Base-by-base conservation (phyloP, 2,113 vertebrate genomes). In the Pelmatolapia mariae region DNA sequence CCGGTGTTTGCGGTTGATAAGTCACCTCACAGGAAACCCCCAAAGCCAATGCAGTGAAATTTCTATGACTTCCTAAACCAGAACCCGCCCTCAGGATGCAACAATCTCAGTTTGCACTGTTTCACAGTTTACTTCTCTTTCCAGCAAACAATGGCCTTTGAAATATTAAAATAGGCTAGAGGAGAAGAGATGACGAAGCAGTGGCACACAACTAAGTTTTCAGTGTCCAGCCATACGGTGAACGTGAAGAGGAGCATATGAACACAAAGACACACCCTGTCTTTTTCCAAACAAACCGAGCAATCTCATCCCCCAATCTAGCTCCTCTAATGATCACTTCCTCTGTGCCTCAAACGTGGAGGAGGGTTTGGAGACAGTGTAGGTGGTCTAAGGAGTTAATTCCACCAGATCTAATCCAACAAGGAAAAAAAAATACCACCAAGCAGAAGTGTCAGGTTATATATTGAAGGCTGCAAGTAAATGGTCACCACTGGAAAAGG, bases 81-180 rank as follows among this genome's bases (percentile, higher is more conserved):
- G 78, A 93, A 92, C 89, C 92, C 94, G 91, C 95, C 96, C 94
- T 94, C 94, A 95, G 96, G 95, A 96, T 94, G 93, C 84, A 91
- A 87, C 87, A 89, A 91, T 91, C 90, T 89, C 87, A 84, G 90
- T 86, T 85, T 86, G 88, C 50, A 94, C 96, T 96, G 95, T 95
- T 96, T 94, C 85, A 89, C 83, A 79, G 73, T 87, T 91, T 84
- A 94, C 89, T 57, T 86, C 82, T 91, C 59, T 83, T 88, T 92
- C 71, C 76, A 85, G 89, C 38, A 93, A 89, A 89, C 82, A 52
- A 54, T n/a, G 53, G 29, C 12, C 19, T 45, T 6, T 82, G 54
- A 47, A 47, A 59, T 29, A 50, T 61, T 50, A 86, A 89, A 86
- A n/a, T 38, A 12, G 50, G 45, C 45, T 47, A 38, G 31, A 31